Percentiles rank a stretch among this genome's conserved stretches.
Evolutionary conservation across 1,140 invertebrate genomes (phyloP).

Genomic region (Ylistrum balloti): DNA sequence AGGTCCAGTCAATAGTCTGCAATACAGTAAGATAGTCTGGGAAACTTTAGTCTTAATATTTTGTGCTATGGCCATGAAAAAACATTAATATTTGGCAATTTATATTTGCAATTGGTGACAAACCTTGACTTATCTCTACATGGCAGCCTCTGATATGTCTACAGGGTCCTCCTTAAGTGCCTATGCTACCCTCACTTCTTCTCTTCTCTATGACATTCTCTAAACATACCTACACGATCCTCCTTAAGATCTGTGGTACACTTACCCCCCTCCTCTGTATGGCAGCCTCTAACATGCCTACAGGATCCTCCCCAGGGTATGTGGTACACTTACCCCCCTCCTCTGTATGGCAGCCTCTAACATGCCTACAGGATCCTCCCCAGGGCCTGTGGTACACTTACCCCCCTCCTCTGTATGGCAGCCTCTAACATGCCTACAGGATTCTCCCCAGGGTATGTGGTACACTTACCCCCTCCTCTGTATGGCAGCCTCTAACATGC

Average conservation of each 20-base stretch:
- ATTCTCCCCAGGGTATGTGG: slow-evolving; percentile 92
- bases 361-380: not conserved
- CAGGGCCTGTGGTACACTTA: slow-evolving; percentile 54
- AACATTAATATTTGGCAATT: slow-evolving; percentile 87
- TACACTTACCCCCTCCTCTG: slow-evolving; percentile 86
- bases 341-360: not conserved
- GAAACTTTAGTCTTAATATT: too few species aligned
- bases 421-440: slow-evolving; percentile 91
- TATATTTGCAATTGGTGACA: too few species aligned
- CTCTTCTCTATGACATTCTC: too few species aligned
- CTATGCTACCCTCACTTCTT: too few species aligned
- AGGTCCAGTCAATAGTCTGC: too few species aligned
- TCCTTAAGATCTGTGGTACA: too few species aligned
- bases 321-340: not conserved
- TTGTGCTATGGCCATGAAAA: too few species aligned
- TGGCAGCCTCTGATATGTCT: too few species aligned
- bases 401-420: slow-evolving; percentile 83
- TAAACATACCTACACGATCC: too few species aligned
- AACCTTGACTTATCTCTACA: slow-evolving; percentile 42
- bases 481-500: slow-evolving; percentile 89
- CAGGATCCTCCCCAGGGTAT: not conserved
- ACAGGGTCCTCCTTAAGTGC: slow-evolving; percentile 78
- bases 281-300: too few species aligned
- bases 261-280: too few species aligned
- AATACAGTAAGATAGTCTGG: too few species aligned